Percentiles rank a stretch among this genome's conserved stretches.
phyloP scores from a whole-genome alignment of 2,888 invertebrate species.

The Dysmachus trigonus region DNA sequence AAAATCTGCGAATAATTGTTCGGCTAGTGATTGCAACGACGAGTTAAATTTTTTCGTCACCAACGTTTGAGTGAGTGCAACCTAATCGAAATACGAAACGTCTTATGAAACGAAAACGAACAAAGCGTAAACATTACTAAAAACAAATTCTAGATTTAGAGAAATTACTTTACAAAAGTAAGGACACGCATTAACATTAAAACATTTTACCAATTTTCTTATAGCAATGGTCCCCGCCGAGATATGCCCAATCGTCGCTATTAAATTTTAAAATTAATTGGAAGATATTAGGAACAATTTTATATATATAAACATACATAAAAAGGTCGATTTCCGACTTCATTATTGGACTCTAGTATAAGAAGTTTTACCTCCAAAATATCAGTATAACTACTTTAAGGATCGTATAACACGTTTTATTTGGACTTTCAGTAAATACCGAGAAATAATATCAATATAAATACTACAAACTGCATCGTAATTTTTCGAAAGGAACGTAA shows the following conservation, averaged over 20 bases:
- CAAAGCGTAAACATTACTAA: slow-evolving; percentile 6
- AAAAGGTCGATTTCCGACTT: not conserved
- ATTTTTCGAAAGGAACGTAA: not conserved
- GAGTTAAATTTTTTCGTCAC: too few species aligned
- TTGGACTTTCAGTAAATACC: slow-evolving; percentile 2
- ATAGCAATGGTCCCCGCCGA: slow-evolving; percentile 59
- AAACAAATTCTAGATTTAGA: not conserved
- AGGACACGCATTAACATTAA: slow-evolving; percentile 14
- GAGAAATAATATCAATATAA: not conserved
- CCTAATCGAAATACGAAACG: not conserved
- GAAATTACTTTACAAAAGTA: not conserved
- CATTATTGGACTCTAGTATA: slow-evolving; percentile 7
- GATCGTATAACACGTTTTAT: not conserved
- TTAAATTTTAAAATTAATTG: slow-evolving; percentile 51
- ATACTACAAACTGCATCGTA: not conserved
- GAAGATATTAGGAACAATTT: slow-evolving; percentile 11
- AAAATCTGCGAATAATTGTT: not conserved
- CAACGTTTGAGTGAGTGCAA: too few species aligned
- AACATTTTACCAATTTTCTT: slow-evolving; percentile 47
- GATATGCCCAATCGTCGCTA: slow-evolving; percentile 62
- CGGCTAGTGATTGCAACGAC: not conserved
- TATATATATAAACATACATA: not conserved
- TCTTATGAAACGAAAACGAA: slow-evolving; percentile 28
- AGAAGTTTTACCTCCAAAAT: not conserved
- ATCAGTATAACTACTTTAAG: not conserved